phyloP scores from a whole-genome alignment of 2,797 vertebrate species.

The Zalophus californianus region DNA sequence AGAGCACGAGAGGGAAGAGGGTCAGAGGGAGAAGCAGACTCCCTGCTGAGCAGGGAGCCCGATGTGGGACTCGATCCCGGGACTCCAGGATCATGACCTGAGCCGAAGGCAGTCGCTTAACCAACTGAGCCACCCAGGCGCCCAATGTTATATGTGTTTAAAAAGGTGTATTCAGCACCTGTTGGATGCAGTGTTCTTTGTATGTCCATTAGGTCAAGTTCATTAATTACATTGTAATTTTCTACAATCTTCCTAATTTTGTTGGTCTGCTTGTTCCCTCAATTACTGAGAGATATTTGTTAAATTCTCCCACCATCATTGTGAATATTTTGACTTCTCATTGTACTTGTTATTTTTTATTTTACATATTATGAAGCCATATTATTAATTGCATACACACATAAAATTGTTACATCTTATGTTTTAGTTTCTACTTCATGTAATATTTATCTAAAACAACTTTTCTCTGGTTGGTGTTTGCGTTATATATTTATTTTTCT shows the following conservation, averaged over 20 bases:
- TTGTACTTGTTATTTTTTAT: neutral
- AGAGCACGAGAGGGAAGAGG: no score
- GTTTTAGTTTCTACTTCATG: neutral
- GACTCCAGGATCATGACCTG: no score
- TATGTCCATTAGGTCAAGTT: neutral
- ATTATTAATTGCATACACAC: neutral
- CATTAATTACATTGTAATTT: neutral
- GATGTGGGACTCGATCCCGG: no score
- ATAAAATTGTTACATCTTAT: neutral
- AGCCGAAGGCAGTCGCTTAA: no score
- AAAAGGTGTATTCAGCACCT: neutral
- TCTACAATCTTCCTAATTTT: neutral
- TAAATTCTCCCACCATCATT: neutral
- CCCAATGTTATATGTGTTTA: no score
- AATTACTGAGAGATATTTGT: slow-evolving; percentile 7
- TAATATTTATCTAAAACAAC: neutral
- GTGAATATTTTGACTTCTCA: neutral
- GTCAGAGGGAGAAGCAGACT: no score
- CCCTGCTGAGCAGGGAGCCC: no score
- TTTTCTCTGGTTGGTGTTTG: neutral
- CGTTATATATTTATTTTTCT: neutral
- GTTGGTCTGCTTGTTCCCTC: neutral
- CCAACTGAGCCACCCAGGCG: no score
- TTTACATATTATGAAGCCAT: neutral
- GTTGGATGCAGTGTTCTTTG: neutral